Conservation (phyloP, 1,140 invertebrate genomes). For the Acromyrmex echinatior region DNA sequence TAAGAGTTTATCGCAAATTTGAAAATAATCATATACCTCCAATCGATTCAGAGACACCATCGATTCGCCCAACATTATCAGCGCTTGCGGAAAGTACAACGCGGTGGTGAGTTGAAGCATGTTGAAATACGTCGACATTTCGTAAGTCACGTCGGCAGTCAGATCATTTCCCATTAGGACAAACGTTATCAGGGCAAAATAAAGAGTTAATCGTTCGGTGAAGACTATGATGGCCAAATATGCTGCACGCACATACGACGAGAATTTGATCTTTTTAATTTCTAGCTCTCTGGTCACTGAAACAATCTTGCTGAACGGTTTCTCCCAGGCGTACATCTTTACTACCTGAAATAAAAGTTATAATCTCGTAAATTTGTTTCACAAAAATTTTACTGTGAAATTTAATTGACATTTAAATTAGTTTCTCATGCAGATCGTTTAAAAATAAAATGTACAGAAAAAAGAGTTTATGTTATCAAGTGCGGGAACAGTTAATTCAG, state of each 20-base stretch:
- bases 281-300: constrained; percentile 88
- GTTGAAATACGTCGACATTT: constrained; percentile 90
- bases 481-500: no score
- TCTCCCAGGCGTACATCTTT: constrained; percentile 94
- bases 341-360: constrained; percentile 86
- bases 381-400: neutral
- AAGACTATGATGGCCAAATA: constrained; percentile 91
- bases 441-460: no score
- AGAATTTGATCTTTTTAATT: constrained; percentile 89
- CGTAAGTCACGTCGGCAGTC: constrained; percentile 89
- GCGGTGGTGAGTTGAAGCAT: constrained; percentile 89
- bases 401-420: neutral
- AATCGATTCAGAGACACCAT: constrained; percentile 90
- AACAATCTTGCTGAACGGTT: constrained; percentile 89
- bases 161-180: constrained; percentile 90
- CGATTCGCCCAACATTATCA: constrained; percentile 90
- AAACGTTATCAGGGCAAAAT: constrained; percentile 91
- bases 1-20: neutral
- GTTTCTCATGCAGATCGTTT: no score
- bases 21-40: constrained; percentile 71
- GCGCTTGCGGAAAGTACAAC: constrained; percentile 91
- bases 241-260: constrained; percentile 91
- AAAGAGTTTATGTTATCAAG: no score
- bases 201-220: constrained; percentile 91
- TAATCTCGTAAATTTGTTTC: neutral